Base-by-base conservation (phyloP, 2,888 invertebrate genomes). In the Orthonevra nobilis region DNA sequence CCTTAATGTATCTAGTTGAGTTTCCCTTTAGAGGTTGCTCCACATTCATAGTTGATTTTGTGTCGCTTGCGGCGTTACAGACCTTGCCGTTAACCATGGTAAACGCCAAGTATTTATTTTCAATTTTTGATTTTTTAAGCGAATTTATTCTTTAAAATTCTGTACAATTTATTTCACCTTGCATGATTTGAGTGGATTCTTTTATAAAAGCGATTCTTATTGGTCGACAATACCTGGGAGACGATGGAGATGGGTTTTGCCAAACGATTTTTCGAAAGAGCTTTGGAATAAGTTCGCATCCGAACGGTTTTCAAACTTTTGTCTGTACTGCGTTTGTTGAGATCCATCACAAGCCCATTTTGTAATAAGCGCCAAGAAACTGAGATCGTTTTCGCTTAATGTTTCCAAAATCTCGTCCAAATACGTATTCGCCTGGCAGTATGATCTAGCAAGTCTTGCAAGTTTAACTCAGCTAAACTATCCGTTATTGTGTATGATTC, bases 11-110 rank as follows among this genome's bases (percentile, higher is more conserved):
- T 10, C 3, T 19, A 6, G 2, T 34, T 34, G 1, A 12, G 2
- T 14, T 7, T 6, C 1, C 66, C 66, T 58, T 77, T 73, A 28
- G 73, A 77, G 3, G 52, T 63, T 5, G 28, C 46, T 30, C 69
- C 64, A 40, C 63, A 77, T 12, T 30, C 30, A 30, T n/a, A 28
- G 1, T 30, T n/a, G 30, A 30, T 30, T 6, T 30, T 1, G 9
- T 30, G 10, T 30, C 4, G n/a, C 2, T 30, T 30, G 30, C 9
- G 2, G 1, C 30, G 30, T 30, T 30, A n/a, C 30, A n/a, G n/a
- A n/a, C n/a, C n/a, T 30, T 30, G 30, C 30, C 30, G 10, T 30
- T 10, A 30, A 30, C 1, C 30, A 30, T 30, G 30, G n/a, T 30
- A 30, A 30, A 30, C n/a, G 30, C 10, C 30, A 30, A 9, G n/a